These are phyloP conservation scores for Mus pahari DNA, from an alignment of 2,113 vertebrate species.

Conservation along the genomic window DNA sequence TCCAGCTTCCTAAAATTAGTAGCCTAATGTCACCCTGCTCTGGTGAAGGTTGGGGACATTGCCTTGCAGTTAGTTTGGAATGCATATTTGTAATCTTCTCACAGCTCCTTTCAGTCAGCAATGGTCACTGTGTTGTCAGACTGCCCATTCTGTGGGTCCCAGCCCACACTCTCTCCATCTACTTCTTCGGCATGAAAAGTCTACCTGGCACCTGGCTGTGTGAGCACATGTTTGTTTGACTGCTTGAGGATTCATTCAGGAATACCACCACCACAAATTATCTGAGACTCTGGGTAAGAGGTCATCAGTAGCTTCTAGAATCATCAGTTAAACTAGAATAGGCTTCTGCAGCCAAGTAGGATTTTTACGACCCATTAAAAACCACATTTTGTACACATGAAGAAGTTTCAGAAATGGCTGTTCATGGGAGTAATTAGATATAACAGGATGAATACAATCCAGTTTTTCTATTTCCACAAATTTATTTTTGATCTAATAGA, in stretches of 20 bases:
- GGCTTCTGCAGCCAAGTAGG: neutral
- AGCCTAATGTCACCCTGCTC: no score
- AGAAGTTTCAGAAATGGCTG: neutral
- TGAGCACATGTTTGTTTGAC: neutral
- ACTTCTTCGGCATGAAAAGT: neutral
- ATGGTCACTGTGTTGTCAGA: neutral
- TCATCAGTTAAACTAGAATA: neutral
- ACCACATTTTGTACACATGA: neutral
- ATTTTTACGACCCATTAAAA: conserved; percentile 11
- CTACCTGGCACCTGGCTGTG: neutral
- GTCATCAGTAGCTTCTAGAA: neutral
- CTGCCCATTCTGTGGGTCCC: neutral
- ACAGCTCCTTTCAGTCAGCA: neutral
- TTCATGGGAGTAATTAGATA: neutral
- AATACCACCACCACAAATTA: neutral
- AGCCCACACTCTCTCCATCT: neutral
- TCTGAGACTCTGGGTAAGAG: neutral
- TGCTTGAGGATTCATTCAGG: neutral
- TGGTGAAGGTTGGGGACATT: neutral
- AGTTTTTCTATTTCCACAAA: neutral
- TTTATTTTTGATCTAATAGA: neutral
- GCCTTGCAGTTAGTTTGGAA: neutral
- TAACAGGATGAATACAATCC: fast-evolving
- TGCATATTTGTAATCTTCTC: neutral
- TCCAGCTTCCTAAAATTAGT: neutral